Conservation (phyloP, 2,797 vertebrate species). For the Calcarius lapponicus region DNA sequence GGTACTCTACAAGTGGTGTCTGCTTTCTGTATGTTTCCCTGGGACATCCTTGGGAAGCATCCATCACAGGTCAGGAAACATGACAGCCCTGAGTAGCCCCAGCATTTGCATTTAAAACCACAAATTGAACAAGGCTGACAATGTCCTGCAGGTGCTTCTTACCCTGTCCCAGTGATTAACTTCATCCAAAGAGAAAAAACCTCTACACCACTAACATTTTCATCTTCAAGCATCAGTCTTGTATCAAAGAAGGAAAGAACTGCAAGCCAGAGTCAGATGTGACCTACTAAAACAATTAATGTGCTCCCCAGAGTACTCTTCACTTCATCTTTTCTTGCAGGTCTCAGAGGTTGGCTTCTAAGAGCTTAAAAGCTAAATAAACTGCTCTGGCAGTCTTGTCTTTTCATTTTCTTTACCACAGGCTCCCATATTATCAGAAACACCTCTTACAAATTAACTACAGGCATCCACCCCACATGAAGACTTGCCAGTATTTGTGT, state of each 20-base stretch:
- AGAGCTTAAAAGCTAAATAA: not conserved
- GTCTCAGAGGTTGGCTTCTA: not conserved
- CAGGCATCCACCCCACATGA: not conserved
- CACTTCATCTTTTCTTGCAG: not conserved
- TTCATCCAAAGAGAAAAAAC: not conserved
- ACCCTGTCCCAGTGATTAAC: not conserved
- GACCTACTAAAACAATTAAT: not conserved
- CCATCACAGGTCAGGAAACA: not conserved
- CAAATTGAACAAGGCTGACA: accelerated
- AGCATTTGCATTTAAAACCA: not conserved
- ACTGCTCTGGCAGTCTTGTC: not conserved
- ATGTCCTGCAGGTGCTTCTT: not conserved
- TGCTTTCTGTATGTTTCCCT: not conserved
- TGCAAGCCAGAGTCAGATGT: not conserved
- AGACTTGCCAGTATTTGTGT: not conserved
- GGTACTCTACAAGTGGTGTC: not conserved
- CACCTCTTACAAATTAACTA: not conserved
- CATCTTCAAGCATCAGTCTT: not conserved
- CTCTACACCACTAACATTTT: not conserved
- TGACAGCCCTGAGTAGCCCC: not conserved
- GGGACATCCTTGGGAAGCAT: not conserved
- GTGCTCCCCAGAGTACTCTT: not conserved
- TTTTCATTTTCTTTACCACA: not conserved
- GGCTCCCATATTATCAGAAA: not conserved
- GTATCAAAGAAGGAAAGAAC: not conserved